Percentiles rank a stretch among this genome's conserved stretches.
Conservation (phyloP, 2,113 vertebrate species). For the Sceloporus undulatus region DNA sequence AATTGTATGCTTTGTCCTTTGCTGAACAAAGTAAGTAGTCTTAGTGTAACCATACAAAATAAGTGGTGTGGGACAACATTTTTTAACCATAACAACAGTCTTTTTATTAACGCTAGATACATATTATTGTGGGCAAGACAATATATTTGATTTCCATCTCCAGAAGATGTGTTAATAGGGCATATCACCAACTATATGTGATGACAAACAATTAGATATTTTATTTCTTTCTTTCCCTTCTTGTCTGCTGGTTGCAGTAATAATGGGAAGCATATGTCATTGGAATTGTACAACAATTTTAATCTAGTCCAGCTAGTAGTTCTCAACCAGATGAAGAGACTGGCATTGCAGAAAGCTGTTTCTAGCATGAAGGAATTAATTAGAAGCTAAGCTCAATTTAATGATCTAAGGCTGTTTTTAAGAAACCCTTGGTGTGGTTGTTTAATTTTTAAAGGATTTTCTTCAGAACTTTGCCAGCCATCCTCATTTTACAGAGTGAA, state of each 20-base stretch:
- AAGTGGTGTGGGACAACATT: not conserved
- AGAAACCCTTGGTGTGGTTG: not conserved
- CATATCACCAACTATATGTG: constrained; percentile 69
- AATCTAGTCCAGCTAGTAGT: constrained; percentile 61
- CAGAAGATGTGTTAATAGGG: constrained; percentile 76
- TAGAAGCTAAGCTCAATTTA: constrained; percentile 59
- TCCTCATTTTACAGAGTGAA: constrained; percentile 20
- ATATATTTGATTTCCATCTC: constrained; percentile 78
- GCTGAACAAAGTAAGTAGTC: not conserved
- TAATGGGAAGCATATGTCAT: constrained; percentile 83
- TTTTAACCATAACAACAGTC: not conserved
- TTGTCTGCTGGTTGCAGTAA: constrained; percentile 79
- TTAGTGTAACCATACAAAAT: not conserved
- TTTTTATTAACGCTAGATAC: constrained; percentile 29
- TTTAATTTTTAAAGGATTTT: constrained; percentile 27
- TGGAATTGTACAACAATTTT: constrained; percentile 59
- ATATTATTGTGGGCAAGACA: constrained; percentile 63
- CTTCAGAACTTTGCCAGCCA: constrained; percentile 50
- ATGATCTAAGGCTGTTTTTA: constrained; percentile 49
- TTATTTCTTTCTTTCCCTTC: constrained; percentile 30
- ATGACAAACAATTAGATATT: constrained; percentile 78
- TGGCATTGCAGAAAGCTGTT: constrained; percentile 63
- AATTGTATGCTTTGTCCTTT: not conserved
- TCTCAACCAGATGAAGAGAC: constrained; percentile 42
- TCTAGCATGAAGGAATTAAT: constrained; percentile 40